Conservation (phyloP, 2,888 invertebrate genomes). For the Seira musarum region DNA sequence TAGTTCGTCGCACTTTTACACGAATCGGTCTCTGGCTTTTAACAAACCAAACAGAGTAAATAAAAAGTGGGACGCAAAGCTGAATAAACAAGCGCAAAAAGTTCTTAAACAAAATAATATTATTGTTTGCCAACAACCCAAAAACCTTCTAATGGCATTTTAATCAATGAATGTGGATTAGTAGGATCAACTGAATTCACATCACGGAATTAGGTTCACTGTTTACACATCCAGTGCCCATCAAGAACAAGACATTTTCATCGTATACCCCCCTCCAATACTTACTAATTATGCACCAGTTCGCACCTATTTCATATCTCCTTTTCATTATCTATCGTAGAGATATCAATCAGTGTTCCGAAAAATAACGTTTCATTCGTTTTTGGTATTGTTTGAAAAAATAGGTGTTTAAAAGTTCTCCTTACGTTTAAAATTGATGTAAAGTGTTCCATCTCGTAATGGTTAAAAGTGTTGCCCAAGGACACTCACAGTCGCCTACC, state of each 20-base stretch:
- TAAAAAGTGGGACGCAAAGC: not conserved
- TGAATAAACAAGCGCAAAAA: not conserved
- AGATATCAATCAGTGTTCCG: not conserved
- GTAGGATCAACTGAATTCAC: too few relatives aligned
- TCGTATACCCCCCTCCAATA: not conserved
- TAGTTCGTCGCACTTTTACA: too few relatives aligned
- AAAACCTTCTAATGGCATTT: not conserved
- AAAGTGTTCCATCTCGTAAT: not conserved
- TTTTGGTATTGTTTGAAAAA: not conserved
- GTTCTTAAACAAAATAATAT: not conserved
- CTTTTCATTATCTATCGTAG: not conserved
- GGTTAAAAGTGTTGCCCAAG: not conserved
- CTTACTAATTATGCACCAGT: not conserved
- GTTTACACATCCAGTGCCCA: too few relatives aligned
- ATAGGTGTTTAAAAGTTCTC: not conserved
- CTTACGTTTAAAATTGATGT: not conserved
- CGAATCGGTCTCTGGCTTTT: too few relatives aligned
- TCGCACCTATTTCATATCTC: not conserved
- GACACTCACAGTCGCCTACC: not conserved
- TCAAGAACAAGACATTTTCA: not conserved
- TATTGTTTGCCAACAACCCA: not conserved
- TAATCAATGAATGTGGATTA: not conserved
- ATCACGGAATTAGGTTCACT: too few relatives aligned
- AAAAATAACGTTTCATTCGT: not conserved
- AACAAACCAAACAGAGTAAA: not conserved